These are phyloP conservation scores for Poliocrania exsul DNA, from an alignment of 2,797 vertebrate genomes.

Conservation along the genomic window DNA sequence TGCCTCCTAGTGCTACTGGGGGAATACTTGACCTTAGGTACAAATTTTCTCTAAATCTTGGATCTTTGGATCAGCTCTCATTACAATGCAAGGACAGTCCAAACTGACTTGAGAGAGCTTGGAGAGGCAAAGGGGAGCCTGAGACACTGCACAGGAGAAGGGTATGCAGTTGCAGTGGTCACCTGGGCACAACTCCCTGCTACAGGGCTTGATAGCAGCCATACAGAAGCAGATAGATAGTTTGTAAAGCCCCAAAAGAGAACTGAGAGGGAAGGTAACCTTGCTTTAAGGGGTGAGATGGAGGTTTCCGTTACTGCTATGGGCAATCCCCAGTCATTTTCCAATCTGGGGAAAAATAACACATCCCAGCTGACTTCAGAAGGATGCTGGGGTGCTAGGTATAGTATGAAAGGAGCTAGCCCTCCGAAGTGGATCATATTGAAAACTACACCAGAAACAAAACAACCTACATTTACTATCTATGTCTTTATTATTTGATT, in stretches of 20 bases:
- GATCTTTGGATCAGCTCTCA: not conserved
- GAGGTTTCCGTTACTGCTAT: not conserved
- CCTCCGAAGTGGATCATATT: not conserved
- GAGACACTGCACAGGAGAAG: not conserved
- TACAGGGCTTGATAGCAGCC: not conserved
- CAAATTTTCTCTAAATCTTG: not conserved
- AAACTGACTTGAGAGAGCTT: not conserved
- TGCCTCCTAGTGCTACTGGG: not conserved
- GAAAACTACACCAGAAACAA: not conserved
- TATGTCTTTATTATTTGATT: not conserved
- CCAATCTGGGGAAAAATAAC: not conserved
- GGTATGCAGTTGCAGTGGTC: too few species aligned
- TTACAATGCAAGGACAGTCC: not conserved
- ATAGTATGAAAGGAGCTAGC: not conserved
- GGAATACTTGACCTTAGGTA: not conserved
- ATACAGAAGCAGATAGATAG: not conserved
- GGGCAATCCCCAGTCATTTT: not conserved
- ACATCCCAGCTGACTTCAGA: not conserved
- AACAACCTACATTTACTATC: not conserved
- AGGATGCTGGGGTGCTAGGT: not conserved
- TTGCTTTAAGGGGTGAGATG: rapidly evolving
- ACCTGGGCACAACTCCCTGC: not conserved
- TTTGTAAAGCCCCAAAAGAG: not conserved
- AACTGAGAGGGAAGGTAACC: not conserved
- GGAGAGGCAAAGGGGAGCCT: not conserved